Base-by-base conservation (phyloP, 1,140 invertebrate genomes). In the Aricia agestis region DNA sequence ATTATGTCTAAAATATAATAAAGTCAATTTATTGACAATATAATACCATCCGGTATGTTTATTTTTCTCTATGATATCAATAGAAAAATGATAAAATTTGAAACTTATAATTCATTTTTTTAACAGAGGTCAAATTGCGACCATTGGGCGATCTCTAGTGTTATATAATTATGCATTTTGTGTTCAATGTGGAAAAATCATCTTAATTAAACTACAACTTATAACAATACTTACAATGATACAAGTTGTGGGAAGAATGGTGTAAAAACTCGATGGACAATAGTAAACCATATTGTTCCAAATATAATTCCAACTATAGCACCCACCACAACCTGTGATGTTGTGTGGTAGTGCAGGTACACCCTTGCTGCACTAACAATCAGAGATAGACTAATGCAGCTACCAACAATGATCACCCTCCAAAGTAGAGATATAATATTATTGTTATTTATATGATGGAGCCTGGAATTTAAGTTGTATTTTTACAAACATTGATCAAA, bases 301-400 rank as follows among this genome's bases (percentile, higher is more conserved):
- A 96, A 92, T 66, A 95, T 70, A 65, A 93, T 85, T 63, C 97
- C 97, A 74, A 97, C 83, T 66, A 96, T 71, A 32, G 93, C 93
- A 70, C 97, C 97, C 80, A 95, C 95, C 4, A 97, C 74, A 31
- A 98, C 97, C 93, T 98, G 97, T 41, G 93, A 92, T 80, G 94
- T 93, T 52, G 96, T 96, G 87, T 98, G 97, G 86, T 98, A 98
- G 77, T 96, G 94, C 71, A 98, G 92, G 87, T 98, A 98, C 66
- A 98, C 94, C 85, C 95, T 92, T 78, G 93, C 95, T 76, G 95
- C 93, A 72, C 94, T 94, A 41, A 96, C 95, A 76, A 95, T 83
- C 67, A 93, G 73, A 65, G 96, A 93, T 76, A 94, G 79, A 32
- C 89, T 81, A 74, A 95, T 85, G 78, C 94, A 95, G 59, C 92